Evolutionary conservation across 2,113 vertebrate species (phyloP).

Genomic region (Strix aluco): DNA sequence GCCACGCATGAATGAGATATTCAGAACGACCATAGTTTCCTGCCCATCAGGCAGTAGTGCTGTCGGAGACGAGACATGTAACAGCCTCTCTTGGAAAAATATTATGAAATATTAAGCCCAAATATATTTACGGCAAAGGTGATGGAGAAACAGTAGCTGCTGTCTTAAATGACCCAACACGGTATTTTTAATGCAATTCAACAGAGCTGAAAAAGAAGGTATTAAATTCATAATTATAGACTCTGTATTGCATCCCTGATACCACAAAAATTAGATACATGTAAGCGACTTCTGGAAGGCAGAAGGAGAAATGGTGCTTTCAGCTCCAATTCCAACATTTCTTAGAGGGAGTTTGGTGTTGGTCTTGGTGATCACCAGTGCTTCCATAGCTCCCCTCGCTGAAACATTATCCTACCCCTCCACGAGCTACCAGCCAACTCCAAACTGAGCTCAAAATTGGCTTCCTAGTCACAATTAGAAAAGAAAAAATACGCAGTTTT

Average conservation of each 20-base stretch:
- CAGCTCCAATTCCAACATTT: neutral
- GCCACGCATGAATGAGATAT: neutral
- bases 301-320: neutral
- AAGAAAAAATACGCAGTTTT: neutral
- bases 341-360: neutral
- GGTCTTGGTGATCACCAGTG: neutral
- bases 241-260: neutral
- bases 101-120: slow-evolving; percentile 33
- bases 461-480: neutral
- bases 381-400: neutral
- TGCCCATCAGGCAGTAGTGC: neutral
- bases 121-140: neutral
- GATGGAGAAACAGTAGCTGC: neutral
- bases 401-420: neutral
- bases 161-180: neutral
- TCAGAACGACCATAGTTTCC: neutral
- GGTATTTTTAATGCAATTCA: neutral
- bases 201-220: neutral
- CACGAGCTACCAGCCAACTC: neutral
- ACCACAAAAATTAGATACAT: neutral
- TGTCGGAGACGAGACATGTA: neutral
- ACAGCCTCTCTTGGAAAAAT: neutral
- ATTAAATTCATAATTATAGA: neutral
- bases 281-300: neutral
- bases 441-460: neutral